Base-by-base conservation (phyloP, 1,140 invertebrate species). In the Tenebrio molitor region DNA sequence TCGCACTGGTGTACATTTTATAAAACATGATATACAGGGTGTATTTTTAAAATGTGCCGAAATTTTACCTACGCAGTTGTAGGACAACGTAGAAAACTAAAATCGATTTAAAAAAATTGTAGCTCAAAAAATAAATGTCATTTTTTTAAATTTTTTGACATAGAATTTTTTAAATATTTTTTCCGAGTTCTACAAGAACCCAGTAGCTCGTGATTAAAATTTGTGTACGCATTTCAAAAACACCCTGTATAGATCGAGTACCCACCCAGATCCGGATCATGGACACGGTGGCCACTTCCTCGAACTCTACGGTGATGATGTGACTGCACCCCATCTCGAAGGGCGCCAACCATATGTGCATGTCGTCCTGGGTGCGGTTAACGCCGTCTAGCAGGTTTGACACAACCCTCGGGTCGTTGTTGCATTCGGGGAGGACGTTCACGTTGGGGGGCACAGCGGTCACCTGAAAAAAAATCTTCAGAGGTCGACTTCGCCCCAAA, bases 201-300 rank as follows among this genome's bases (percentile, higher is more conserved):
- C n/a, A n/a, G n/a, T n/a, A n/a, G n/a, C n/a, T n/a, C n/a, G n/a
- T n/a, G n/a, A n/a, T n/a, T n/a, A n/a, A n/a, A n/a, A n/a, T n/a
- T n/a, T n/a, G n/a, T n/a, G n/a, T n/a, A n/a, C n/a, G n/a, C n/a
- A n/a, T n/a, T n/a, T n/a, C n/a, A n/a, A n/a, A n/a, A n/a, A n/a
- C n/a, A n/a, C n/a, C n/a, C 53, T 6, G 5, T 6, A 62, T 62
- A 19, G 23, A 6, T 19, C n/a, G n/a, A 19, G 6, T 6, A 62
- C 15, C 10, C 14, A 93, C 92, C 93, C 93, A 95, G 77, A 95
- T 90, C 80, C 93, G 86, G 58, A 94, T 86, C 79, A 95, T 83
- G 15, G 92, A 91, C 12, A 95, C 77, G 34, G 85, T 86, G 66
- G 87, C 84, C 34, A 81, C 78, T 68, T 87, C 83, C 10, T 85